Conservation (phyloP, 1,140 invertebrate species). For the Atta colombica region DNA sequence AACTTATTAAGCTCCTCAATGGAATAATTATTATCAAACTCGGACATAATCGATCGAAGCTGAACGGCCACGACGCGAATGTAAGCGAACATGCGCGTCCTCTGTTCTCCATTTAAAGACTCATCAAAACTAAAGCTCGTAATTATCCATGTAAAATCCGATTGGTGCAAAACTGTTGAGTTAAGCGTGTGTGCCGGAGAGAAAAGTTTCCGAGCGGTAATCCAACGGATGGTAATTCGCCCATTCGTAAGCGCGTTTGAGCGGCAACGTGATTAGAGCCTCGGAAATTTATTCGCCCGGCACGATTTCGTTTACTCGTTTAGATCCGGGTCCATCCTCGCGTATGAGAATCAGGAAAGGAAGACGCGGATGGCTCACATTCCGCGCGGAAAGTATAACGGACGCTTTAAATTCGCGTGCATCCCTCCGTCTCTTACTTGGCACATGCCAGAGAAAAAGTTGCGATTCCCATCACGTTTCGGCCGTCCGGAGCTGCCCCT, state of each 20-base stretch:
- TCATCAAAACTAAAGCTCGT: slow-evolving; percentile 4
- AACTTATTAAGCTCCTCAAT: neutral
- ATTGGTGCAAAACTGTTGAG: slow-evolving; percentile 53
- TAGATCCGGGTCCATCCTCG: slow-evolving; percentile 11
- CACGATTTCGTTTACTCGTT: slow-evolving; percentile 60
- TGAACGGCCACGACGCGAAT: neutral
- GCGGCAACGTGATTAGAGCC: slow-evolving; percentile 57
- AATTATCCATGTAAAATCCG: slow-evolving; percentile 54
- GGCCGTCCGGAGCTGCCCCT: slow-evolving; percentile 26
- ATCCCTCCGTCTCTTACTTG: slow-evolving; percentile 49
- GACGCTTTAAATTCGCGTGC: slow-evolving; percentile 63
- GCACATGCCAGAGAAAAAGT: slow-evolving; percentile 44
- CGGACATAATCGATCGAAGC: slow-evolving; percentile 3
- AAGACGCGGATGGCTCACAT: neutral
- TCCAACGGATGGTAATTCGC: slow-evolving; percentile 54
- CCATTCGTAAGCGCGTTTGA: slow-evolving; percentile 58
- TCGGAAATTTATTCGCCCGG: slow-evolving; percentile 56
- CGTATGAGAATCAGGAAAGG: neutral
- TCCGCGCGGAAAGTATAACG: slow-evolving; percentile 66
- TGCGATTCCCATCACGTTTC: slow-evolving; percentile 70
- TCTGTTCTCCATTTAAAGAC: neutral
- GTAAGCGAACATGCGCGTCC: neutral
- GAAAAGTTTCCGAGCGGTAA: slow-evolving; percentile 53
- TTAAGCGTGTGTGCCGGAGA: slow-evolving; percentile 43
- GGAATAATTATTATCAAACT: slow-evolving; percentile 28